These are phyloP conservation scores for Ameiurus melas DNA, from an alignment of 2,113 vertebrate genomes.

Conservation along the genomic window DNA sequence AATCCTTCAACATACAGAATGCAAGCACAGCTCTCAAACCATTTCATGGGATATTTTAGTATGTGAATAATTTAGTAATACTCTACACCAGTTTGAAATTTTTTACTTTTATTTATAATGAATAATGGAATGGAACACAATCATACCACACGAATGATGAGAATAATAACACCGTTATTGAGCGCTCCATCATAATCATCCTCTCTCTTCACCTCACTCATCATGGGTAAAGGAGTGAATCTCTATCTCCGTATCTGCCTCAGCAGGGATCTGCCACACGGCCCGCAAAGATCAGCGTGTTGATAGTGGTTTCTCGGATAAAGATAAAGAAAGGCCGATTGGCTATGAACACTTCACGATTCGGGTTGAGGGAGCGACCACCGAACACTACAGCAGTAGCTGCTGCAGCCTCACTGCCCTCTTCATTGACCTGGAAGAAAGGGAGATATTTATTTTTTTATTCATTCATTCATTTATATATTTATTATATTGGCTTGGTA, in stretches of 20 bases:
- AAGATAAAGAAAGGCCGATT: slow-evolving; percentile 90
- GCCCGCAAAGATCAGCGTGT: slow-evolving; percentile 88
- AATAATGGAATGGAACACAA: neutral
- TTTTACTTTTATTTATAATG: slow-evolving; percentile 25
- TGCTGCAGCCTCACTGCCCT: slow-evolving; percentile 89
- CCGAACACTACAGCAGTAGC: slow-evolving; percentile 69
- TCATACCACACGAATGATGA: neutral
- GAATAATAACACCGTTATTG: neutral
- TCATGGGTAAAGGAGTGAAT: neutral
- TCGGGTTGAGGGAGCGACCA: slow-evolving; percentile 81
- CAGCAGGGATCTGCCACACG: slow-evolving; percentile 84
- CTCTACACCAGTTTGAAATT: no score
- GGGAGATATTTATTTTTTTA: neutral
- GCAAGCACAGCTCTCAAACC: neutral
- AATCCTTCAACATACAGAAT: neutral
- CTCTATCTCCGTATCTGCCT: slow-evolving; percentile 22
- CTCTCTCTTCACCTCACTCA: neutral
- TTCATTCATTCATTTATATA: neutral
- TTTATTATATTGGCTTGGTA: no score
- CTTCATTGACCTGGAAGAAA: slow-evolving; percentile 87
- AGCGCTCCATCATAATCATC: neutral
- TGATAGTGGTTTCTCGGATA: slow-evolving; percentile 86
- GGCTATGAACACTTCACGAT: slow-evolving; percentile 78
- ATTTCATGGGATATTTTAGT: neutral
- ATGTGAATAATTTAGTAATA: neutral